Evolutionary conservation across 1,140 invertebrate genomes (phyloP), one percentile per base, ranked within the genome.

Genomic region (Drosophila pectinifera): DNA sequence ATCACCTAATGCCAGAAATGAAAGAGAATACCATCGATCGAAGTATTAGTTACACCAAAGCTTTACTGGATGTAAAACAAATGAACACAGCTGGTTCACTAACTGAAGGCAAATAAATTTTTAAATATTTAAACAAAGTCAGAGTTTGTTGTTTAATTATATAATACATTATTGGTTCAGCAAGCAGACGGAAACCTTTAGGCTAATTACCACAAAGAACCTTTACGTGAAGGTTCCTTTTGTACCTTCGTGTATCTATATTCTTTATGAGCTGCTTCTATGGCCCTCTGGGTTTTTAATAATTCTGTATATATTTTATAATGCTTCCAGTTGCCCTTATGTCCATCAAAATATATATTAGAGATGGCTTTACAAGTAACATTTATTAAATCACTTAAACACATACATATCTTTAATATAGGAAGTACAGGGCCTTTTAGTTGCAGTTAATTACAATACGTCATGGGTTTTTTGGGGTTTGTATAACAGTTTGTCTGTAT

Each of bases 331-430:
- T 22, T 13, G n/a, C n/a, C n/a, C n/a, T n/a, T 18, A 5, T 18
- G 16, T 5, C 14, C 14, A 8, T 4, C 28, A 6, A 10, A 10
- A n/a, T 16, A 34, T 11, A 39, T 3, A 13, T 41, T n/a, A 11
- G n/a, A 62, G 28, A 4, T 31, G 74, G 51, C 59, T 85, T 82
- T 67, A 84, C 80, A 89, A 77, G 59, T 89, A 89, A 89, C 84
- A 89, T 89, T 89, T 89, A 89, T 89, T 89, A 67, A 89, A 89
- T 89, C 84, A 80, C 77, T 80, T 89, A 67, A 89, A 89, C 80
- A 89, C 80, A 80, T 73, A 89, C 80, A 80, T 73, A 81, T 86
- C 69, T 84, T 88, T 58, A 83, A 69, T 78, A 55, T 78, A 89
- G 84, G 84, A 88, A 89, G 84, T 88, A 88, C 76, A 83, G 75